Evolutionary conservation across 2,888 invertebrate genomes (phyloP).

Genomic region (Teleogryllus oceanicus): DNA sequence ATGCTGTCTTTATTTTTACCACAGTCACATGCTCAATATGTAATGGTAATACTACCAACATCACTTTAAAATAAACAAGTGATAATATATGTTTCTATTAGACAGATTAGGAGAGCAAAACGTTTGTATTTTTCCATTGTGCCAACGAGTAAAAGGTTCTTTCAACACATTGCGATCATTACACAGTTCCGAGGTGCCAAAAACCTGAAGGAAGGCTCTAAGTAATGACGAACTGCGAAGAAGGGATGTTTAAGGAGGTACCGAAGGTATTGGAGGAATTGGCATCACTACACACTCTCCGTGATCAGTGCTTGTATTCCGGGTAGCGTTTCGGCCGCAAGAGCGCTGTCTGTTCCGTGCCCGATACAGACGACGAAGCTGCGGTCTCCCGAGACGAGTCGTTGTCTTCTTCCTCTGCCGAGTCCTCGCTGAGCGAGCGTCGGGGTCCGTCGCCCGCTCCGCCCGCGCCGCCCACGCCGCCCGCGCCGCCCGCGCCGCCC

Average conservation of each 20-base stretch:
- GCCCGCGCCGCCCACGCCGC: constrained; percentile 25
- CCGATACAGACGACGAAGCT: constrained; percentile 35
- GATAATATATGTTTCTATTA: constrained; percentile 20
- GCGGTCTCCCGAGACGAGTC: constrained; percentile 45
- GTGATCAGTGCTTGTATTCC: constrained; percentile 74
- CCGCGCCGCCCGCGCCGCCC: constrained; percentile 41
- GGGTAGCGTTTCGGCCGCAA: constrained; percentile 56
- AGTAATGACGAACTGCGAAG: constrained; percentile 7
- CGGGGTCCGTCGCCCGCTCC: constrained; percentile 39
- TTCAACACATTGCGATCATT: not conserved
- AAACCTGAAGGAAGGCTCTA: not conserved
- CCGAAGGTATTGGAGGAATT: not conserved
- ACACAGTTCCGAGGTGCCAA: constrained; percentile 1
- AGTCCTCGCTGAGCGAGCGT: constrained; percentile 44
- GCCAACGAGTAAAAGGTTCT: constrained; percentile 11
- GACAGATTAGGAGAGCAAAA: constrained; percentile 20
- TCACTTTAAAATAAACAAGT: constrained; percentile 12
- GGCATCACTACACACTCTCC: not conserved
- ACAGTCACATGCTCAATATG: constrained; percentile 20
- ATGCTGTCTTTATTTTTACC: constrained; percentile 20
- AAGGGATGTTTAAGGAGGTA: not conserved
- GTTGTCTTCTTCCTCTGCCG: constrained; percentile 44
- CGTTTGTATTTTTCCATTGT: constrained; percentile 3
- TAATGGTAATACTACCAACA: not conserved
- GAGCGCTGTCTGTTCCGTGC: constrained; percentile 35